phyloP scores from a whole-genome alignment of 2,113 vertebrate genomes.

The Varanus salvator region DNA sequence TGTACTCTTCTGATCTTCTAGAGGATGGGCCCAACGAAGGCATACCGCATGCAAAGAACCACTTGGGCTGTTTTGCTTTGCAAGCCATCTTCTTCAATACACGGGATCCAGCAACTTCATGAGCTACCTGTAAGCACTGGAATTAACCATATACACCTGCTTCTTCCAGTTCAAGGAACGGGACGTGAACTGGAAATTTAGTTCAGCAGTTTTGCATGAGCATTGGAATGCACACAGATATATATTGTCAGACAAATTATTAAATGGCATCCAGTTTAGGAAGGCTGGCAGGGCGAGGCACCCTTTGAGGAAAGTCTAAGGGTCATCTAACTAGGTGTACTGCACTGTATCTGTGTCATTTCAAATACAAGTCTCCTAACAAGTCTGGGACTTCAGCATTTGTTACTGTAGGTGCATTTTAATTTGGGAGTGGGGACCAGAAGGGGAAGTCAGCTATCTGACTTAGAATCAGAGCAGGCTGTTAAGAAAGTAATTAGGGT shows the following conservation, averaged over 20 bases:
- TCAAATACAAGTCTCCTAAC: neutral
- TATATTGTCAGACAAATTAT: neutral
- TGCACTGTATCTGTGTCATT: neutral
- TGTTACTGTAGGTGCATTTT: neutral
- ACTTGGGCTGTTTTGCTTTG: neutral
- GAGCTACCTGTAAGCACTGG: neutral
- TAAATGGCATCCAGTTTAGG: neutral
- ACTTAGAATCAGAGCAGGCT: neutral
- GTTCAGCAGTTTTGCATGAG: neutral
- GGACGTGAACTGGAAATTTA: neutral
- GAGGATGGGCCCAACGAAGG: neutral
- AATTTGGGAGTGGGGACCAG: neutral
- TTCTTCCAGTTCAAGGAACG: neutral
- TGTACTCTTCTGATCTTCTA: neutral
- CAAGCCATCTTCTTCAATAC: neutral
- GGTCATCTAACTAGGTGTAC: neutral
- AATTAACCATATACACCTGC: neutral
- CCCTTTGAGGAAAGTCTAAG: neutral
- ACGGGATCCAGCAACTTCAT: no score
- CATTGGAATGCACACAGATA: neutral
- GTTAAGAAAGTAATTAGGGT: neutral
- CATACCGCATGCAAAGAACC: neutral
- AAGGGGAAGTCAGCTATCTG: neutral
- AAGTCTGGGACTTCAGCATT: neutral
- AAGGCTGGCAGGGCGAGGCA: neutral